Base-by-base conservation (phyloP, 1,140 invertebrate genomes). In the Ceratina japonica region DNA sequence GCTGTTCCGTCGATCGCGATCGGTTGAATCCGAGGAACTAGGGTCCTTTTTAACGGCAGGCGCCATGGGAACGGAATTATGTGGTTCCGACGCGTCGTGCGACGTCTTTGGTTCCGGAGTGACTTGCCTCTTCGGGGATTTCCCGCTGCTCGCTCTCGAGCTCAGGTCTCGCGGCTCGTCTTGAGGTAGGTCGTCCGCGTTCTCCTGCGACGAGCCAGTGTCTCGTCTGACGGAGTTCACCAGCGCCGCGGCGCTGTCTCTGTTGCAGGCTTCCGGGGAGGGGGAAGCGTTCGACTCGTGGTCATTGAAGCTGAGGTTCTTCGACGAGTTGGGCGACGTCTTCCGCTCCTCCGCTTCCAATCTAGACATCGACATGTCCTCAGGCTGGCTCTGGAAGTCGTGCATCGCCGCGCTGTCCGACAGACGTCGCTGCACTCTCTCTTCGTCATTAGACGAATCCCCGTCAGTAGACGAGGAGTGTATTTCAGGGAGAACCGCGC, bases 371-470 rank as follows among this genome's bases (percentile, higher is more conserved):
- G 94, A 95, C 88, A 95, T 92, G 75, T 94, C 94, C 74, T 94
- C 92, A 0, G 94, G 94, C 73, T 93, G 92, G 73, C 94, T 94
- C 73, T 92, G 91, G 49, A 93, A 94, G 62, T 94, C 90, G 71
- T 80, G 22, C 61, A 86, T 58, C 27, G 64, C 54, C 2, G 71
- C 31, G n/a, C 69, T 22, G 10, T 85, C 83, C 0, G 83, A 65
- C 31, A 80, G 3, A 27, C 84, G 84, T 15, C 78, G 54, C 15
- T 86, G 74, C 7, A 83, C 24, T 1, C 85, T 66, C 7, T 86
- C 84, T 5, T 94, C 87, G 86, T 96, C 95, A 83, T 95, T 95
- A 0, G 95, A 96, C 13, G 94, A 94, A 68, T 95, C 94, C 18
- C 94, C 94, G 65, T 95, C 94, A 18, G 94, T 94, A 79, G 95